phyloP scores from a whole-genome alignment of 2,113 vertebrate genomes.

The Poeciliopsis occidentalis region DNA sequence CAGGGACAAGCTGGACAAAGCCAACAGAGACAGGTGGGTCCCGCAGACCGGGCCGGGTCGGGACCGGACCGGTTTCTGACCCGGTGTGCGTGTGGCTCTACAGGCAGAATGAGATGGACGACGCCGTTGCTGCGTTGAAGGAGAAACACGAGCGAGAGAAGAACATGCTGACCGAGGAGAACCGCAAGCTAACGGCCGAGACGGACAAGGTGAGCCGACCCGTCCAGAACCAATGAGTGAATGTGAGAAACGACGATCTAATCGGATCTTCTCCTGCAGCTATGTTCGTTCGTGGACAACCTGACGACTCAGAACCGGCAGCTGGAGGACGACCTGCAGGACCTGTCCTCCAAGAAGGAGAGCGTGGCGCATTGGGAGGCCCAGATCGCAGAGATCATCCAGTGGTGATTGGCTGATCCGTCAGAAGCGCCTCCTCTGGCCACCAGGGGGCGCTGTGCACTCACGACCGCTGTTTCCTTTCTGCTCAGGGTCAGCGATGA shows the following conservation, averaged over 20 bases:
- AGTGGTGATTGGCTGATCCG: slow-evolving; percentile 84
- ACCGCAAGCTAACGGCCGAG: slow-evolving; percentile 87
- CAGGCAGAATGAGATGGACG: slow-evolving; percentile 91
- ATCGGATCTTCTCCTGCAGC: slow-evolving; percentile 67
- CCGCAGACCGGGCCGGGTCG: slow-evolving; percentile 49
- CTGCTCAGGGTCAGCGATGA: slow-evolving; percentile 93
- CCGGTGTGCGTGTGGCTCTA: neutral
- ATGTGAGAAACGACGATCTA: too few species aligned
- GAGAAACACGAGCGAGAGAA: slow-evolving; percentile 91
- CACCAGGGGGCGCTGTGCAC: neutral
- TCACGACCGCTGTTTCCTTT: neutral
- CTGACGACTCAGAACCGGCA: slow-evolving; percentile 91
- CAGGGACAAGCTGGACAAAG: slow-evolving; percentile 91
- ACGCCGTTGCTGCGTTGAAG: slow-evolving; percentile 83
- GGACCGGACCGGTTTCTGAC: neutral
- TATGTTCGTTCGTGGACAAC: slow-evolving; percentile 92
- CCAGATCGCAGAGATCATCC: slow-evolving; percentile 98
- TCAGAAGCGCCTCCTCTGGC: rapidly evolving
- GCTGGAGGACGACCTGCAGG: slow-evolving; percentile 93
- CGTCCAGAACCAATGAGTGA: neutral
- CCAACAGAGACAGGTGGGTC: slow-evolving; percentile 86
- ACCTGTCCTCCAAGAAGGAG: slow-evolving; percentile 92
- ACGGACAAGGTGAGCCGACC: slow-evolving; percentile 86
- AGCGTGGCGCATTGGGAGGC: slow-evolving; percentile 98
- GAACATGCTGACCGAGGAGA: slow-evolving; percentile 87